These are phyloP conservation scores for Ochotona princeps DNA, from an alignment of 2,113 vertebrate genomes.

Conservation along the genomic window DNA sequence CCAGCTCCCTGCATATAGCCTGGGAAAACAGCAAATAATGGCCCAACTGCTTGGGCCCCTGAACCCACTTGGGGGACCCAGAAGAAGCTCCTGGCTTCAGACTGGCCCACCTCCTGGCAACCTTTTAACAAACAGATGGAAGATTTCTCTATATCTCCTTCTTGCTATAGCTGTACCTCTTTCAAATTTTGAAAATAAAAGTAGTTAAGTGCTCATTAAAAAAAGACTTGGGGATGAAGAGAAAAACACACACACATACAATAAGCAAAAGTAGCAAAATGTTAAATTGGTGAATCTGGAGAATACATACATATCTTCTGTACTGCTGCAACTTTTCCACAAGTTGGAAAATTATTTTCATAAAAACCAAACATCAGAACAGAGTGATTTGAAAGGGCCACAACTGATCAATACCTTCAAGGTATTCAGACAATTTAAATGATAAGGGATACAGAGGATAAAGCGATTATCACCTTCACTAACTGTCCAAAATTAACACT, in stretches of 20 bases:
- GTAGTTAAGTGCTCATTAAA: too few species aligned
- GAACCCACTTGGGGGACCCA: too few species aligned
- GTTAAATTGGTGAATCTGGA: background rate
- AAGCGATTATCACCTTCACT: conserved; percentile 17
- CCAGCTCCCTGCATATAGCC: too few species aligned
- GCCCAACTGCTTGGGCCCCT: too few species aligned
- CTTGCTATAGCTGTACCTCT: too few species aligned
- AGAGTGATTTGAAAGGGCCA: background rate
- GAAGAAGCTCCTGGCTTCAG: too few species aligned
- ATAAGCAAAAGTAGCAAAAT: background rate
- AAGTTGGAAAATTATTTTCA: conserved; percentile 53
- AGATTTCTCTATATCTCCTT: too few species aligned
- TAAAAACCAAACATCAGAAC: background rate
- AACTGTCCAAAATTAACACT: conserved; percentile 29
- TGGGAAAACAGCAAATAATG: too few species aligned
- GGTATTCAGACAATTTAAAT: conserved; percentile 9
- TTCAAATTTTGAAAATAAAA: background rate
- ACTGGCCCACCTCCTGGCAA: too few species aligned
- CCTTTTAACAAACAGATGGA: too few species aligned
- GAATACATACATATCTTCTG: background rate
- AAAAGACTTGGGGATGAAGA: background rate
- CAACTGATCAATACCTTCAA: background rate
- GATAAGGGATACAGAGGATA: background rate
- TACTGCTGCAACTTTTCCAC: conserved; percentile 7
- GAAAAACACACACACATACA: background rate